Evolutionary conservation across 2,113 vertebrate species (phyloP), one percentile per base, ranked within the genome.

Genomic region (Nyctibius bracteatus): DNA sequence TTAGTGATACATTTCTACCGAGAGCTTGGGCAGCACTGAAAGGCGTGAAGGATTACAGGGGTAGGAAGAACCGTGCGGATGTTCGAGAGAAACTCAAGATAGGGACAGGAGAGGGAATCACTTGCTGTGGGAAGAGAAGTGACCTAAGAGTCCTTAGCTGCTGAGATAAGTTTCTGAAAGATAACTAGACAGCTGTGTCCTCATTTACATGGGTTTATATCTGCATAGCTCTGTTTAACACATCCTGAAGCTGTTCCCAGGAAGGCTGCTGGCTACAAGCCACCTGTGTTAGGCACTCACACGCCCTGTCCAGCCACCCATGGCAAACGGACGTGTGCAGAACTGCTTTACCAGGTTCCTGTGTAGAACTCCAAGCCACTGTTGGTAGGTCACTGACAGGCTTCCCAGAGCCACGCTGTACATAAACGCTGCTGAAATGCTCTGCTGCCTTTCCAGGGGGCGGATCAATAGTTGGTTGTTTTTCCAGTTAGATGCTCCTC

Each of bases 241-340:
- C 25, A 47, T 24, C 59, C 88, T 43, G 46, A 77, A 43, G n/a
- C 66, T 54, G 47, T 39, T 51, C 46, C 59, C 47, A 71, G 68
- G 54, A 68, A 35, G 39, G 68, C 77, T 94, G 68, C 57, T 84
- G 57, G 46, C 51, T 47, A 27, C 28, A 61, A 35, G 73, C 52
- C 8, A 51, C 49, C 12, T 0, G 1, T 2, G 1, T 10, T 22
- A 25, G 68, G 47, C 57, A 22, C 43, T 77, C 51, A 4, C 41
- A 31, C 0, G 0, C 71, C 51, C 35, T 37, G 23, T n/a, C 37
- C 81, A 67, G 78, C 55, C 52, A 43, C 33, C 44, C 12, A 12
- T 4, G 4, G 85, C 81, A 33, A 30, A 28, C 18, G 19, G 9
- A 10, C 4, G 0, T 5, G 33, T 20, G 35, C 51, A 68, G 20